Base-by-base conservation (phyloP, 2,797 vertebrate genomes). In the Acridotheres tristis region DNA sequence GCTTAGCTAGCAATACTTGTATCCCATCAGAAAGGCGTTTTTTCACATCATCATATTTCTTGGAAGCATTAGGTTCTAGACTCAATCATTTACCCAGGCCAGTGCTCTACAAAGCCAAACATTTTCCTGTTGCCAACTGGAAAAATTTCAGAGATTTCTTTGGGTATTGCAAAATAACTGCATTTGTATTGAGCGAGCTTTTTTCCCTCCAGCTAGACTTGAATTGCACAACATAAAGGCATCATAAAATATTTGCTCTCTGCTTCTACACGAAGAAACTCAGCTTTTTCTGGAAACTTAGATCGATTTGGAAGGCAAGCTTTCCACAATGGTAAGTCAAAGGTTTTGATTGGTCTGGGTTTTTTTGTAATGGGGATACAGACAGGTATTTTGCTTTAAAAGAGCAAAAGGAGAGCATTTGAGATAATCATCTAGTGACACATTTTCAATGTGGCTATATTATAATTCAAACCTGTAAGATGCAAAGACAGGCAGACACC, bases 311-410 rank as follows among this genome's bases (percentile, higher is more conserved):
- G 42, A 87, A 94, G 22, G 10, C 47, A 54, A 13, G 25, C 4
- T 10, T 81, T 78, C 71, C 55, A 66, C 77, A 72, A 95, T 90
- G 86, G 95, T 94, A 88, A 94, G 92, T 72, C 38, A 36, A 36
- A 36, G 36, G 36, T 36, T 36, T 36, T 36, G 14, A 20, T 7
- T 25, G 29, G 14, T 34, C 74, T 55, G 32, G 10, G 40, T 2
- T 16, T 65, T 53, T 71, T 66, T 30, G 10, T 5, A 72, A 61
- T 27, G 13, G 43, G 5, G 5, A 7, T 65, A 50, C 4, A 47
- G 47, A 19, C 16, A 32, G 15, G 8, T 42, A 14, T 48, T 74
- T 91, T 13, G 13, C 10, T 51, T 84, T 65, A 66, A 78, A 86
- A 47, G 2, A 34, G 21, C 18, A 59, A 32, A 43, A 62, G 13